Conservation (phyloP, 2,888 invertebrate species). For the Oscheius sp. region DNA sequence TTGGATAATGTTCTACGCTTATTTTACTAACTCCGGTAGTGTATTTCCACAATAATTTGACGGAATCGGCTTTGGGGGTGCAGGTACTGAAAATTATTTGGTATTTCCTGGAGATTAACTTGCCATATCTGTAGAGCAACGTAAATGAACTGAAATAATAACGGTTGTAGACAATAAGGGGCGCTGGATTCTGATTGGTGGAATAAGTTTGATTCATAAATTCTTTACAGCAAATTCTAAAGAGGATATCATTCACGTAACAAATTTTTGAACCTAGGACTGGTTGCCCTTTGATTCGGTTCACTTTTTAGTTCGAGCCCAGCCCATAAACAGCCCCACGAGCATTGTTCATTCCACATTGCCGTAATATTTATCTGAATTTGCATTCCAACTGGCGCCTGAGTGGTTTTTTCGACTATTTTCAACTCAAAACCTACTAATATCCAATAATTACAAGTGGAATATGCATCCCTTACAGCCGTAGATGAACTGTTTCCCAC, state of each 20-base stretch:
- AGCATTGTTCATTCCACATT: constrained; percentile 46
- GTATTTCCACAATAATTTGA: constrained; percentile 13
- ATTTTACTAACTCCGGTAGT: background rate
- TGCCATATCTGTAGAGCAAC: constrained; percentile 24
- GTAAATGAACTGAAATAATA: constrained; percentile 20
- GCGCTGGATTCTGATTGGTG: constrained; percentile 29
- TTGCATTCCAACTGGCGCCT: constrained; percentile 45
- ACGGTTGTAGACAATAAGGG: constrained; percentile 36
- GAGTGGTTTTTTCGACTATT: background rate
- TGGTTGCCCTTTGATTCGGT: background rate
- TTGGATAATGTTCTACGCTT: background rate
- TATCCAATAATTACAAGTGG: constrained; percentile 25
- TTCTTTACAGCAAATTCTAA: constrained; percentile 27
- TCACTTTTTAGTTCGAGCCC: constrained; percentile 41
- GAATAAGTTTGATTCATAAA: constrained; percentile 24
- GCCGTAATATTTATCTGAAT: constrained; percentile 42
- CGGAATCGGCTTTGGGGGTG: background rate
- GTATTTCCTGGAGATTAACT: background rate
- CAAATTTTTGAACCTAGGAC: background rate
- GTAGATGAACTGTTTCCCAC: constrained; percentile 40
- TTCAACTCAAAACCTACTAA: background rate
- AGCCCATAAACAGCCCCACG: constrained; percentile 46
- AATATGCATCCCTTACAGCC: constrained; percentile 33
- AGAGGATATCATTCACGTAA: background rate
- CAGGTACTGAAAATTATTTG: constrained; percentile 4